Conservation (phyloP, 2,888 invertebrate species). For the Troides oblongomaculatus region DNA sequence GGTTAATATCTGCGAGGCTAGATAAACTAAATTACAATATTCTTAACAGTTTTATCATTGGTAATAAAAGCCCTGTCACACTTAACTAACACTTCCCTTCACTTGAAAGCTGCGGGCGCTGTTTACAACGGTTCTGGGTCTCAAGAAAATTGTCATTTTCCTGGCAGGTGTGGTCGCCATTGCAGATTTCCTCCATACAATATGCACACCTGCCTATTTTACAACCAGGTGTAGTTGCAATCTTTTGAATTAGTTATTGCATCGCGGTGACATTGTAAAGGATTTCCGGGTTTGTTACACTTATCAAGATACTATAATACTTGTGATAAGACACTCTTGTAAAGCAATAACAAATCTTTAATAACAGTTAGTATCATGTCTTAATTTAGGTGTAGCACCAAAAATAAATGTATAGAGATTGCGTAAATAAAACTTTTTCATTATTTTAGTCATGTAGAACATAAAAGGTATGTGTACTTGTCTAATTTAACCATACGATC, state of each 20-base stretch:
- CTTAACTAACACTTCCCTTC: constrained; percentile 13
- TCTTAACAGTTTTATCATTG: neutral
- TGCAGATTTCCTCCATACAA: constrained; percentile 60
- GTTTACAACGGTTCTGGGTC: constrained; percentile 27
- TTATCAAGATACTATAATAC: neutral
- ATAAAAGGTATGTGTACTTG: no score
- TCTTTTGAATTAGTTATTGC: constrained; percentile 53
- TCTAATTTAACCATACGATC: no score
- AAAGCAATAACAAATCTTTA: no score
- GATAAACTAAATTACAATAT: neutral
- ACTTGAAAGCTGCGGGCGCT: constrained; percentile 18
- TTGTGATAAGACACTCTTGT: neutral
- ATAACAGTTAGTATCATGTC: no score
- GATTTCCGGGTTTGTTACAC: constrained; percentile 47
- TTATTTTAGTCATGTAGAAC: no score
- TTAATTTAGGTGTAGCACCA: no score
- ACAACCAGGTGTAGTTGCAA: constrained; percentile 28
- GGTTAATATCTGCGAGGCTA: no score
- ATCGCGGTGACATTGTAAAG: constrained; percentile 42
- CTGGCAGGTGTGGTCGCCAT: constrained; percentile 49
- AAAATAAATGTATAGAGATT: no score
- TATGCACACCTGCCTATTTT: constrained; percentile 47
- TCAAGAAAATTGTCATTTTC: constrained; percentile 67
- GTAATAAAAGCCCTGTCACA: neutral
- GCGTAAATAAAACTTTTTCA: no score